Percentiles rank a stretch among this genome's conserved stretches.
phyloP scores from a whole-genome alignment of 2,797 vertebrate species.

The Alectoris magna region DNA sequence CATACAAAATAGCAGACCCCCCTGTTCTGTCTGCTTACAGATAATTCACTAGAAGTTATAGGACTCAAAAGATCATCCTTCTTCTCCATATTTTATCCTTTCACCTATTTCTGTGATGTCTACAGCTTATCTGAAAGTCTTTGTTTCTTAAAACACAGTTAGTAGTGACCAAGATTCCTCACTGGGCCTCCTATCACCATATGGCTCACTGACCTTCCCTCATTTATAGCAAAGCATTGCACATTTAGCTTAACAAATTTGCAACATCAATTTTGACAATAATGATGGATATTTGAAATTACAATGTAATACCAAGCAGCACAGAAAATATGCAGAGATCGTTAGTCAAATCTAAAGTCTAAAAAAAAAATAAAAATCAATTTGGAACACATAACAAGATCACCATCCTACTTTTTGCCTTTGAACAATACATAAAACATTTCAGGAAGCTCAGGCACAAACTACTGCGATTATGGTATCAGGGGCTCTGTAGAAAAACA shows the following conservation, averaged over 20 bases:
- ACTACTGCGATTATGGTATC: not conserved
- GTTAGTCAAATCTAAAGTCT: constrained; percentile 11
- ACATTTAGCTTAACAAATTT: constrained; percentile 16
- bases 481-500: not conserved
- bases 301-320: not conserved
- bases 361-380: not conserved
- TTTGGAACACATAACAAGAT: not conserved
- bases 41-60: not conserved
- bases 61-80: not conserved
- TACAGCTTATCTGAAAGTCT: not conserved
- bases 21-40: not conserved
- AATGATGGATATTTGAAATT: constrained; percentile 35
- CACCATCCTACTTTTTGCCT: not conserved
- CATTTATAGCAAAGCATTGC: not conserved
- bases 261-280: constrained; percentile 8
- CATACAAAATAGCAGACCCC: not conserved
- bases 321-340: constrained; percentile 18
- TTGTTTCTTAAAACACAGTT: not conserved
- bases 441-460: not conserved
- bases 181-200: not conserved
- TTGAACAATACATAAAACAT: not conserved
- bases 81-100: not conserved
- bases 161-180: not conserved
- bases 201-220: constrained; percentile 8
- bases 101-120: not conserved